Percentiles rank a stretch among this genome's conserved stretches.
Evolutionary conservation across 2,888 invertebrate species (phyloP).

Genomic region (Parnassius apollo): DNA sequence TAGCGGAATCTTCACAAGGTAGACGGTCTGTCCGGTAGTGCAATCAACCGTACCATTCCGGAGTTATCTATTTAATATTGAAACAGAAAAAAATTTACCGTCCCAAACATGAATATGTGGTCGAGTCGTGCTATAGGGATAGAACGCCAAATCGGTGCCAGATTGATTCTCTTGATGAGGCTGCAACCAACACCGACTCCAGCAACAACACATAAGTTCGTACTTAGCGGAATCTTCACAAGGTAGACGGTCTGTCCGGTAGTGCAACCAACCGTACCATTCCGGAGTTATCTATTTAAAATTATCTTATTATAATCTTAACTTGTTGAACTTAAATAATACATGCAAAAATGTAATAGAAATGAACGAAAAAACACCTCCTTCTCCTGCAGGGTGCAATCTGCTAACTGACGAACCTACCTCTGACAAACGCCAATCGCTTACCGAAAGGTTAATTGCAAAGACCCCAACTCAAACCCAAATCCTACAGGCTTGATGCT

Average conservation of each 20-base stretch:
- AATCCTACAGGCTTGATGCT: too few relatives aligned
- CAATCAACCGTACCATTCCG: slow-evolving; percentile 99
- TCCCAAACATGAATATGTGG: slow-evolving; percentile 51
- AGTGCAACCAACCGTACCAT: slow-evolving; percentile 99
- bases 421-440: too few relatives aligned
- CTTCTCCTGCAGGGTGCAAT: too few relatives aligned
- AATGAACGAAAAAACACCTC: too few relatives aligned
- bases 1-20: slow-evolving; percentile 57
- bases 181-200: slow-evolving; percentile 50
- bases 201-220: slow-evolving; percentile 42
- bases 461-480: too few relatives aligned
- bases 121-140: slow-evolving; percentile 55
- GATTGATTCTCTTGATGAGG: slow-evolving; percentile 53
- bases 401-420: too few relatives aligned
- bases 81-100: slow-evolving; percentile 39
- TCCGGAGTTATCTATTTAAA: slow-evolving; percentile 91
- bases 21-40: slow-evolving; percentile 89
- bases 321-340: too few relatives aligned
- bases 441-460: too few relatives aligned
- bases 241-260: slow-evolving; percentile 84
- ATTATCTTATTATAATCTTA: too few relatives aligned
- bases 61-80: slow-evolving; percentile 78
- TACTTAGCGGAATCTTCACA: slow-evolving; percentile 55
- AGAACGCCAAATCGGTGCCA: slow-evolving; percentile 51
- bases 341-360: too few relatives aligned